Percentiles rank a stretch among this genome's conserved stretches.
Conservation (phyloP, 2,797 vertebrate genomes). For the Thripadectes ignobilis region DNA sequence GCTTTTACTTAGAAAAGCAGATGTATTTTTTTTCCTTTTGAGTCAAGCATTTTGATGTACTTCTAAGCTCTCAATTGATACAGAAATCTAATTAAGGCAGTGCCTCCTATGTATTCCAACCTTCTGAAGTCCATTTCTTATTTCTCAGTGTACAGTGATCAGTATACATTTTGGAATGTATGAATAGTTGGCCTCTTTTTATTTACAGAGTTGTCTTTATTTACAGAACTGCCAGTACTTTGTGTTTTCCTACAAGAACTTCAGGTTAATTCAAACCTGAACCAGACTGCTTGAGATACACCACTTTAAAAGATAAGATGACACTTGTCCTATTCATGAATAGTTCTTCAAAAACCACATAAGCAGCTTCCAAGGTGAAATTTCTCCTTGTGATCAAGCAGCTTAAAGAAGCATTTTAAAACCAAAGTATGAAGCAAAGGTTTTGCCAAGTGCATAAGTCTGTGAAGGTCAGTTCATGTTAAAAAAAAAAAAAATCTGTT, state of each 20-base stretch:
- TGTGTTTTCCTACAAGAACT: background rate
- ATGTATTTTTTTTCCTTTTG: background rate
- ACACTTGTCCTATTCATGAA: background rate
- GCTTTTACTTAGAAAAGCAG: background rate
- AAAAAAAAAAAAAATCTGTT: background rate
- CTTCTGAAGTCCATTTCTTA: background rate
- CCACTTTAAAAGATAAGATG: background rate
- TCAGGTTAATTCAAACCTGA: background rate
- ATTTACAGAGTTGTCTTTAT: background rate
- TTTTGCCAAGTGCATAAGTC: background rate
- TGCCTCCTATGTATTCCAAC: background rate
- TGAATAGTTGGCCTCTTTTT: background rate
- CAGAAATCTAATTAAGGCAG: background rate
- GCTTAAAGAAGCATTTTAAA: background rate
- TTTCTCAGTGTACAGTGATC: background rate
- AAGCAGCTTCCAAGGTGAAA: background rate
- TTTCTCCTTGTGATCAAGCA: background rate
- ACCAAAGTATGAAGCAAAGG: background rate
- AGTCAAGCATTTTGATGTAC: background rate
- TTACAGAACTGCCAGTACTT: background rate
- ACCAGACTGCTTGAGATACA: background rate
- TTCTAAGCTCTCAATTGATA: background rate
- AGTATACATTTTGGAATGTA: background rate
- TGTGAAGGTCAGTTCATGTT: background rate
- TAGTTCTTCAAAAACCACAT: background rate